Base-by-base conservation (phyloP, 1,140 invertebrate species). In the Teleogryllus occipitalis region DNA sequence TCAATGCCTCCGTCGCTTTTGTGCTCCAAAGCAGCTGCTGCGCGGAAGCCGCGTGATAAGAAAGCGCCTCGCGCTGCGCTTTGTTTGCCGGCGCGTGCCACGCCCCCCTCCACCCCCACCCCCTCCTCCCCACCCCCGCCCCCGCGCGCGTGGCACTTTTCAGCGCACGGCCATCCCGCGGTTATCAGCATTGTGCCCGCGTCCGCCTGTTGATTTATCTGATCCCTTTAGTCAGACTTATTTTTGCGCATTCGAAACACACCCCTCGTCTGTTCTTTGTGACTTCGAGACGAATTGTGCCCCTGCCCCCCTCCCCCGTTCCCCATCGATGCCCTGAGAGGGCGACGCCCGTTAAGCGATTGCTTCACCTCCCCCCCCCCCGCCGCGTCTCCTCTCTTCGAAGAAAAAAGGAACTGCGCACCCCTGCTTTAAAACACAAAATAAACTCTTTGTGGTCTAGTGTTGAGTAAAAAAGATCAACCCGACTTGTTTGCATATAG, bases 401-500 rank as follows among this genome's bases (percentile, higher is more conserved):
- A 65, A 3, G 2, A 10, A 18, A 65, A 65, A 65, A 7, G 18
- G 7, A 3, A 65, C 54, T 18, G 10, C 18, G 54, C 18, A 18
- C 54, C 54, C 54, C 54, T 65, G 18, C 54, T 65, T 18, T 65
- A 3, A 65, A 65, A 65, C 54, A 10, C 10, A 65, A 65, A 65
- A 65, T 65, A 65, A 65, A 65, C 54, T 65, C 54, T 65, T 65
- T 65, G 54, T 65, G 54, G 54, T 65, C 54, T 65, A 65, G 54
- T 65, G 54, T 65, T 65, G 54, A 7, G 54, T 65, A 76, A 14
- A 47, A 76, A 47, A 12, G 75, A 76, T 76, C 75, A 76, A 47
- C 75, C 46, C 75, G 7, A 46, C 39, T 76, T 76, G 75, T 76
- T 76, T 76, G 75, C 75, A 76, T 47, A 47, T 76, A 18, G 75